These are phyloP conservation scores for Netelia virgata DNA, from an alignment of 2,888 invertebrate genomes.

Conservation along the genomic window DNA sequence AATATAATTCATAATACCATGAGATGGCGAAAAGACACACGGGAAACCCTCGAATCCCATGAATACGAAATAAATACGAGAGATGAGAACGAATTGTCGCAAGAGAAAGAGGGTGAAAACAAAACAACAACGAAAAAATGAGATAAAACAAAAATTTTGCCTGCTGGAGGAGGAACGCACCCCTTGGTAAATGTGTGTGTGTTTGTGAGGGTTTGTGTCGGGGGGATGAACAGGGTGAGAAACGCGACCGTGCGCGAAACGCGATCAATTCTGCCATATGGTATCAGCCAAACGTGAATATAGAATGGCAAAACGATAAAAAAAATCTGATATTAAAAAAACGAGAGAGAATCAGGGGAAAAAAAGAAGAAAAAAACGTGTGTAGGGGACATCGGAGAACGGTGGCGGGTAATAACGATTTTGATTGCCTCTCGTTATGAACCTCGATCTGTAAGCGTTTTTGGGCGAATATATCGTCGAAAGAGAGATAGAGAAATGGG, in stretches of 20 bases:
- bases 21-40: constrained; percentile 1
- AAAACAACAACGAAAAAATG: not conserved
- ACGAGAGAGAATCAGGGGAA: not conserved
- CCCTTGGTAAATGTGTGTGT: not conserved
- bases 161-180: not conserved
- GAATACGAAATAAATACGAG: constrained; percentile 21
- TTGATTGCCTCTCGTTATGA: not conserved
- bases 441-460: not conserved
- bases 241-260: constrained; percentile 9
- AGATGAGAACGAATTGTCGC: constrained; percentile 19
- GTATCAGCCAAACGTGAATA: constrained; percentile 25
- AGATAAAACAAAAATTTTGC: constrained; percentile 1
- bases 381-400: not conserved
- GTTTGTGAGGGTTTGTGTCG: not conserved
- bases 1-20: constrained; percentile 33
- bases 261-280: constrained; percentile 32
- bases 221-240: not conserved
- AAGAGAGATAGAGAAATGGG: not conserved
- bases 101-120: not conserved
- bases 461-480: not conserved
- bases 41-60: constrained; percentile 22
- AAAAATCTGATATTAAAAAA: not conserved
- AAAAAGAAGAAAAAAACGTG: not conserved
- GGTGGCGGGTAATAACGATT: not conserved
- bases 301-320: constrained; percentile 17